Evolutionary conservation across 1,140 invertebrate species (phyloP).

Genomic region (Lucilia cuprina): DNA sequence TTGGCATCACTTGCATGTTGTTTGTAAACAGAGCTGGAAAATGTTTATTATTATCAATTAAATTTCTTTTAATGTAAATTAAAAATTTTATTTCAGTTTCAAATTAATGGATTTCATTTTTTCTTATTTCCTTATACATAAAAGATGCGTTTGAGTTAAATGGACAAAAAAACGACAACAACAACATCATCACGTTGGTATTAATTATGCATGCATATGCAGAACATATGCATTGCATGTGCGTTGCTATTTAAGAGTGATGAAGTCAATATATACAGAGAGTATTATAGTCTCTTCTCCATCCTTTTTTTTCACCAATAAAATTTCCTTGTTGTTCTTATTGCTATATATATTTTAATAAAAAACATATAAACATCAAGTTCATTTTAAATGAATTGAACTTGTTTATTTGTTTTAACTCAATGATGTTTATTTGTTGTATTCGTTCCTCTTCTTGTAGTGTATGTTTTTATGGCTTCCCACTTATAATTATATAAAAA

Average conservation of each 20-base stretch:
- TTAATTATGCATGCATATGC: not conserved
- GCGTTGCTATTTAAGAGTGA: not conserved
- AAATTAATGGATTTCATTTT: no score
- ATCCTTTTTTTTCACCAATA: not conserved
- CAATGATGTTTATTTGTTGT: not conserved
- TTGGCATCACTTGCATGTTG: no score
- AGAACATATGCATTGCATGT: not conserved
- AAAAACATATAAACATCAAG: not conserved
- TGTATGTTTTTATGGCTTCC: not conserved
- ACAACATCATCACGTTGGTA: not conserved
- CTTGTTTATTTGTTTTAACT: not conserved
- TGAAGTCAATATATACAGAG: no score
- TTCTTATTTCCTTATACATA: no score
- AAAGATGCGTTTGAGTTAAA: no score
- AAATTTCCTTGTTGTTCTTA: not conserved
- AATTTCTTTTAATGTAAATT: no score
- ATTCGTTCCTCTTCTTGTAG: not conserved
- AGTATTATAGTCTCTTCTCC: not conserved
- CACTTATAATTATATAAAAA: not conserved
- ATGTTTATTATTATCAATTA: no score
- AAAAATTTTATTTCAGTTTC: no score
- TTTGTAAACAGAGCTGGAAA: no score
- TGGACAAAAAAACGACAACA: not conserved
- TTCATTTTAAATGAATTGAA: conserved; percentile 1
- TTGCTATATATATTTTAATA: not conserved